Evolutionary conservation across 2,797 vertebrate genomes (phyloP).

Genomic region (Malurus splendens): DNA sequence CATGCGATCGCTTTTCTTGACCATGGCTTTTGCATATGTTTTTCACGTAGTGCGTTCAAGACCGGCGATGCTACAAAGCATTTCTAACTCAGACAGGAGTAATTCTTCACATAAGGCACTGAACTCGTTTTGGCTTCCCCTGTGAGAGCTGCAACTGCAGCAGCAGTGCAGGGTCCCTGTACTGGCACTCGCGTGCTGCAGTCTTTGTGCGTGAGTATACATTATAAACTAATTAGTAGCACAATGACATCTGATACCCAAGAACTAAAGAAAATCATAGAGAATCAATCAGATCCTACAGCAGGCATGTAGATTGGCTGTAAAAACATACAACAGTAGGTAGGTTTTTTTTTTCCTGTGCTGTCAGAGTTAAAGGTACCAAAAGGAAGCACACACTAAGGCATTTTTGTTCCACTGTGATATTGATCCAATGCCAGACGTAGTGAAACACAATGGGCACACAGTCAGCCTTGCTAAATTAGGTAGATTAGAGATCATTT

Average conservation of each 20-base stretch:
- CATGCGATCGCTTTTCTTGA: neutral
- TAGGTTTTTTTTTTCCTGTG: neutral
- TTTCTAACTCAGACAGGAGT: neutral
- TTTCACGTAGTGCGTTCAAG: neutral
- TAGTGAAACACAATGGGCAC: constrained; percentile 56
- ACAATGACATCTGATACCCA: neutral
- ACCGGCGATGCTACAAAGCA: neutral
- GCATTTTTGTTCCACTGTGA: constrained; percentile 57
- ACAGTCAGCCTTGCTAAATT: constrained; percentile 71
- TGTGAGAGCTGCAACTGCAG: neutral
- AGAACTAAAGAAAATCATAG: constrained; percentile 6
- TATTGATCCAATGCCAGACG: constrained; percentile 60
- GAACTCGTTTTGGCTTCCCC: neutral
- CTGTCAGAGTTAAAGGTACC: constrained; percentile 39
- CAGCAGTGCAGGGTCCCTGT: constrained; percentile 15
- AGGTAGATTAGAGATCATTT: constrained; percentile 72
- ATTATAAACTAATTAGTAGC: constrained; percentile 27
- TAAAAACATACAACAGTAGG: constrained; percentile 4
- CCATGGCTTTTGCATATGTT: constrained; percentile 1
- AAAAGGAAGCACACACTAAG: constrained; percentile 15
- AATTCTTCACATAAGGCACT: constrained; percentile 1
- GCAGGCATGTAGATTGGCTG: constrained; percentile 10
- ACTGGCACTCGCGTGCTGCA: constrained; percentile 34
- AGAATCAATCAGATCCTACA: constrained; percentile 34
- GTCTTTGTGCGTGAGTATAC: constrained; percentile 32